These are phyloP conservation scores for Drosophila erecta DNA, from an alignment of 1,140 invertebrate genomes.

Conservation along the genomic window DNA sequence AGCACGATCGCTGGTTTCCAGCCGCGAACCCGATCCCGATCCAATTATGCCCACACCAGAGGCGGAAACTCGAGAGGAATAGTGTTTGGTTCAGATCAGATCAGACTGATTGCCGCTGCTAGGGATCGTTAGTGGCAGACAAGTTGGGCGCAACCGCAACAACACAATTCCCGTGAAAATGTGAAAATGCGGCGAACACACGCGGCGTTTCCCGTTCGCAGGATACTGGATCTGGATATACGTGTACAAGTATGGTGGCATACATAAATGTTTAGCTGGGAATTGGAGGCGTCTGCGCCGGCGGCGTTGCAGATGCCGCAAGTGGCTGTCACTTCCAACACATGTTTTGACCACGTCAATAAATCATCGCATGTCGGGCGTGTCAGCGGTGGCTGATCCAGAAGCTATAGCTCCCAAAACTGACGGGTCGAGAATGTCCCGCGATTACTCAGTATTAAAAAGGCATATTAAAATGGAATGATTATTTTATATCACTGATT, in stretches of 20 bases:
- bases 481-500: not conserved
- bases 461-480: too few species aligned
- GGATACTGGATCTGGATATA: constrained; percentile 2
- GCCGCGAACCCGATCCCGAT: constrained; percentile 67
- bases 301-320: constrained; percentile 80
- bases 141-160: constrained; percentile 84
- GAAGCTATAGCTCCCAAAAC: constrained; percentile 12
- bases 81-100: constrained; percentile 35
- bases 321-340: constrained; percentile 84
- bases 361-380: constrained; percentile 81
- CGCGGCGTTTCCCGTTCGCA: constrained; percentile 56
- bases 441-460: not conserved
- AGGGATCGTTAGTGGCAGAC: constrained; percentile 84
- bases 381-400: constrained; percentile 48
- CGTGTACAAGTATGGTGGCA: too few species aligned
- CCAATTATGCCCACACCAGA: constrained; percentile 73
- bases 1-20: constrained; percentile 14
- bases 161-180: constrained; percentile 74
- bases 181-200: constrained; percentile 71
- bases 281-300: constrained; percentile 60
- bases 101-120: constrained; percentile 82
- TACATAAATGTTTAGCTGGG: not conserved
- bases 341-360: constrained; percentile 84
- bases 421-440: not conserved
- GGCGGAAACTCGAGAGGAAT: constrained; percentile 69